Evolutionary conservation across 2,113 vertebrate species (phyloP).

Genomic region (Pseudorasbora parva): DNA sequence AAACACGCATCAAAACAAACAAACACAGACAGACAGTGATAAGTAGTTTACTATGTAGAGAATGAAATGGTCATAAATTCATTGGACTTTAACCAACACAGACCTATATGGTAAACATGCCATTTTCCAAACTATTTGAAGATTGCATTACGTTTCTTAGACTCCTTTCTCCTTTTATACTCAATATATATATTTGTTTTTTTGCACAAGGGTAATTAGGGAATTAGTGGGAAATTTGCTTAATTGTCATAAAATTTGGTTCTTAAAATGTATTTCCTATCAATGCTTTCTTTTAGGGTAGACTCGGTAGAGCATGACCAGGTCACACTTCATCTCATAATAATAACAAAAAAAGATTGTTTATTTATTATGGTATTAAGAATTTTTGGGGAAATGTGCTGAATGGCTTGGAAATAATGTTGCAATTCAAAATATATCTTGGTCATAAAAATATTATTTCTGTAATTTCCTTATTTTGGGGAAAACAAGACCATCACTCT

Average conservation of each 20-base stretch:
- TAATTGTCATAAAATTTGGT: too few species aligned
- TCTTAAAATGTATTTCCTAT: too few species aligned
- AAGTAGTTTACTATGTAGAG: neutral
- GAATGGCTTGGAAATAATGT: neutral
- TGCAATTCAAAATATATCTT: too few species aligned
- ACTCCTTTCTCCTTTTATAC: neutral
- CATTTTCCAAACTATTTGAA: neutral
- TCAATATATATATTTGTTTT: too few species aligned
- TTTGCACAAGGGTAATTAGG: neutral
- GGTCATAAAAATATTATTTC: neutral
- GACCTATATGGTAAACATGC: neutral
- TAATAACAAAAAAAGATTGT: too few species aligned
- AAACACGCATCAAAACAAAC: slow-evolving; percentile 40
- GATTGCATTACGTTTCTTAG: neutral
- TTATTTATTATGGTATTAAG: neutral
- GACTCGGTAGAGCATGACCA: too few species aligned
- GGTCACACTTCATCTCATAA: too few species aligned
- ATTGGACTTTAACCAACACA: neutral
- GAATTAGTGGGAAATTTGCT: neutral
- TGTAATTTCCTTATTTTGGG: neutral
- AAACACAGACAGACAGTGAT: slow-evolving; percentile 39
- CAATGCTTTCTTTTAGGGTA: too few species aligned
- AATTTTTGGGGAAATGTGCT: neutral
- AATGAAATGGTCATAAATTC: neutral
- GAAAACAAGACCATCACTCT: neutral